These are phyloP conservation scores for Anolis apletophallus DNA, from an alignment of 2,797 vertebrate species.

Conservation along the genomic window DNA sequence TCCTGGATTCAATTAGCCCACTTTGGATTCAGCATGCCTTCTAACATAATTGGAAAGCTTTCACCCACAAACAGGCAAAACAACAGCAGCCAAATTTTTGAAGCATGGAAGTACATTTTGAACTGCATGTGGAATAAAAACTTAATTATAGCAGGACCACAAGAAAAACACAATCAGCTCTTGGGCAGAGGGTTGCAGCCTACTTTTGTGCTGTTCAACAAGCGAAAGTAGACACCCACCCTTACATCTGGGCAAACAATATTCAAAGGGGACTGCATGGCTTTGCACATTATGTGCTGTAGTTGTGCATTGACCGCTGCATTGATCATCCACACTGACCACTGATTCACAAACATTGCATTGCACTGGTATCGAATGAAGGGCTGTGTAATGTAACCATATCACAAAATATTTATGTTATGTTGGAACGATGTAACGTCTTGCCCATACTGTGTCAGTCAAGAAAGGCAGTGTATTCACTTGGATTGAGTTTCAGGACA, in stretches of 20 bases:
- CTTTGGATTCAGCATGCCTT: constrained; percentile 4
- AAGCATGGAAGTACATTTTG: not conserved
- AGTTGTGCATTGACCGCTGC: no score
- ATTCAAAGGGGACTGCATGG: not conserved
- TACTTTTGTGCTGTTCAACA: not conserved
- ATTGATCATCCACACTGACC: no score
- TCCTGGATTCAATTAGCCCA: constrained; percentile 20
- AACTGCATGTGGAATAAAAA: not conserved
- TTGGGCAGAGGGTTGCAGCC: not conserved
- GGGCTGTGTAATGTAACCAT: no score
- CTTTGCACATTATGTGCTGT: no score
- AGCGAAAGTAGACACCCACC: not conserved
- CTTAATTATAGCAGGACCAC: not conserved
- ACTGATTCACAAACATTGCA: no score
- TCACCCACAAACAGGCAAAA: not conserved
- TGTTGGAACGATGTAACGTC: no score
- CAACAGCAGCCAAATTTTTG: not conserved
- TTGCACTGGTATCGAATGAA: no score
- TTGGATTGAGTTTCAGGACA: no score
- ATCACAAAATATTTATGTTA: no score
- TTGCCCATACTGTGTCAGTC: not conserved
- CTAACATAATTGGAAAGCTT: constrained; percentile 9
- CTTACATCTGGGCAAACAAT: not conserved
- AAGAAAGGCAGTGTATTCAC: not conserved
- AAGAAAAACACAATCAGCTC: not conserved